Evolutionary conservation across 2,888 invertebrate genomes (phyloP), one percentile per base, ranked within the genome.

Genomic region (Microchrysa polita): DNA sequence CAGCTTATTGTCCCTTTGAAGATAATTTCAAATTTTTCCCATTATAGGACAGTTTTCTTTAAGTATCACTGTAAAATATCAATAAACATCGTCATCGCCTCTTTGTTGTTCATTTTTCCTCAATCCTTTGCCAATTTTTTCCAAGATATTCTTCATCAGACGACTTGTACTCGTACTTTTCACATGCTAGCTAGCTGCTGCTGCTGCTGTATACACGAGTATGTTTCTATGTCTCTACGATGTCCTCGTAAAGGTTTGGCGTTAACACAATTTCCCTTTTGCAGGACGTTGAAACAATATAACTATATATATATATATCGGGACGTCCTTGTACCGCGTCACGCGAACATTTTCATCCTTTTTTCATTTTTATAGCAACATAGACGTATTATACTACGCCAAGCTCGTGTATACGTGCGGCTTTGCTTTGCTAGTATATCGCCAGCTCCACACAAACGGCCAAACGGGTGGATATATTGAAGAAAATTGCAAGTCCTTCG

Each of bases 191-290:
- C 48, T n/a, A n/a, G n/a, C n/a, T n/a, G n/a, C n/a, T n/a, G n/a
- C n/a, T n/a, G n/a, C n/a, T n/a, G n/a, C n/a, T n/a, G n/a, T n/a
- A n/a, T n/a, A n/a, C n/a, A n/a, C n/a, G n/a, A n/a, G n/a, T n/a
- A n/a, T n/a, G 16, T n/a, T 12, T 48, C 14, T 48, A 48, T n/a
- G 48, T 48, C 48, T 48, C 48, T n/a, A 48, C 48, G 16, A 10
- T 48, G 61, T 27, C 48, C 48, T 48, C 48, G 48, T 48, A n/a
- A 48, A n/a, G 48, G 48, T 10, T 48, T 12, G 48, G n/a, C 52
- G 55, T 12, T 65, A 74, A 74, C 67, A 67, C 72, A 72, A 72
- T 67, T 59, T 71, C 65, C 55, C 40, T 23, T 63, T 63, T 63
- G n/a, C 27, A 9, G 12, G 27, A 34, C 27, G 27, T 34, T 34